phyloP scores from a whole-genome alignment of 2,888 invertebrate species.

The Idaea biselata region DNA sequence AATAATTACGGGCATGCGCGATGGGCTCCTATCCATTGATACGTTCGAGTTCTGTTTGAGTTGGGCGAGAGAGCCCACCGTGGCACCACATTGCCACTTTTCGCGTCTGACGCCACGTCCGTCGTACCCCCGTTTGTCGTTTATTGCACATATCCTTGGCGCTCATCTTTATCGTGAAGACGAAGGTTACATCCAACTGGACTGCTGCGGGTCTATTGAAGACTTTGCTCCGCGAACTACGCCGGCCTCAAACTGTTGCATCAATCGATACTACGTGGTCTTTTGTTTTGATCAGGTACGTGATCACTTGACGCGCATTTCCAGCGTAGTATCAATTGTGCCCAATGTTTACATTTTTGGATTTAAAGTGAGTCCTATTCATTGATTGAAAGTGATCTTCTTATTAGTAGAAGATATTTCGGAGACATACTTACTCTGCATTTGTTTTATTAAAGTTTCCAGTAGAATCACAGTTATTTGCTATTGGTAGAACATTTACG shows the following conservation, averaged over 20 bases:
- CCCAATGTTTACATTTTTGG: not conserved
- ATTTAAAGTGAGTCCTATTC: not conserved
- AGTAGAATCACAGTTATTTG: not conserved
- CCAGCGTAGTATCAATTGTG: not conserved
- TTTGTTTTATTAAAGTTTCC: not conserved
- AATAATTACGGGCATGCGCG: conserved; percentile 36
- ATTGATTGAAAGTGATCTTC: not conserved
- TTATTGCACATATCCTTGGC: not conserved
- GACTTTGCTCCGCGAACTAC: not conserved
- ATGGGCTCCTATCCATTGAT: conserved; percentile 12
- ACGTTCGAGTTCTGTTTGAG: conserved; percentile 22
- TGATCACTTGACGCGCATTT: conserved; percentile 28
- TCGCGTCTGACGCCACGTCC: conserved; percentile 9
- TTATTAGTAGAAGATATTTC: not conserved
- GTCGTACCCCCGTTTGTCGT: conserved; percentile 8
- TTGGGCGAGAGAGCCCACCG: conserved; percentile 30
- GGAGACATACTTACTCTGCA: not conserved
- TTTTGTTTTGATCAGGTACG: conserved; percentile 53
- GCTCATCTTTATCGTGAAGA: not conserved
- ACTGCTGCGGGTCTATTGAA: conserved; percentile 3
- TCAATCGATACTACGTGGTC: conserved; percentile 54
- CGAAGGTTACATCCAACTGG: conserved; percentile 2
- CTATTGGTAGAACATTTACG: too few species aligned
- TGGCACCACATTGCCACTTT: conserved; percentile 12
- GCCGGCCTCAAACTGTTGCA: conserved; percentile 46